Evolutionary conservation across 2,113 vertebrate species (phyloP).

Genomic region (Brachirus orientalis): DNA sequence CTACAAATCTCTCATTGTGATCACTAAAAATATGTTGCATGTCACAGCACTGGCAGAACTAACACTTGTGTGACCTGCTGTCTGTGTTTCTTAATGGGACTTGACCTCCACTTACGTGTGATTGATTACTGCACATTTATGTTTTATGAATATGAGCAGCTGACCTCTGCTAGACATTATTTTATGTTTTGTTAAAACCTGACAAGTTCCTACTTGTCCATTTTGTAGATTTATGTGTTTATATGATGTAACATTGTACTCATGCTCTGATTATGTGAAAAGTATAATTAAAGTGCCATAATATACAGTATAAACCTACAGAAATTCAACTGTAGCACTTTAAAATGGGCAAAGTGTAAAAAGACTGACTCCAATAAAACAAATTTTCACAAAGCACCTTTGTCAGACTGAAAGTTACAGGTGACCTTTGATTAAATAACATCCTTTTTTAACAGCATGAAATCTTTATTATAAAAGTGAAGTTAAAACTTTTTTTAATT

Average conservation of each 20-base stretch:
- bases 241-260: conserved; percentile 44
- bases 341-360: conserved; percentile 49
- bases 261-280: conserved; percentile 26
- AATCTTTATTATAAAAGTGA: conserved; percentile 49
- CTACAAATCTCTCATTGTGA: conserved; percentile 4
- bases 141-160: not conserved
- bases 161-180: conserved; percentile 19
- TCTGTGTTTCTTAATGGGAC: not conserved
- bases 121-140: conserved; percentile 15
- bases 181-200: conserved; percentile 23
- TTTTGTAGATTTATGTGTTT: conserved; percentile 47
- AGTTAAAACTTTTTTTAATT: conserved; percentile 5
- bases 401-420: too few species aligned
- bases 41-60: conserved; percentile 6
- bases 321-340: conserved; percentile 70
- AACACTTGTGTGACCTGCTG: not conserved
- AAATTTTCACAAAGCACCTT: conserved; percentile 4
- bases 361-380: conserved; percentile 76
- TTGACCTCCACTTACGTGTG: conserved; percentile 26
- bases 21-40: conserved; percentile 9
- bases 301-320: conserved; percentile 50
- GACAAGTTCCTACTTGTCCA: conserved; percentile 18
- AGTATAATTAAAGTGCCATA: conserved; percentile 69
- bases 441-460: conserved; percentile 12
- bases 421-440: conserved; percentile 11